Evolutionary conservation across 2,797 vertebrate genomes (phyloP), one percentile per base, ranked within the genome.

Genomic region (Sebastes aleutianus): DNA sequence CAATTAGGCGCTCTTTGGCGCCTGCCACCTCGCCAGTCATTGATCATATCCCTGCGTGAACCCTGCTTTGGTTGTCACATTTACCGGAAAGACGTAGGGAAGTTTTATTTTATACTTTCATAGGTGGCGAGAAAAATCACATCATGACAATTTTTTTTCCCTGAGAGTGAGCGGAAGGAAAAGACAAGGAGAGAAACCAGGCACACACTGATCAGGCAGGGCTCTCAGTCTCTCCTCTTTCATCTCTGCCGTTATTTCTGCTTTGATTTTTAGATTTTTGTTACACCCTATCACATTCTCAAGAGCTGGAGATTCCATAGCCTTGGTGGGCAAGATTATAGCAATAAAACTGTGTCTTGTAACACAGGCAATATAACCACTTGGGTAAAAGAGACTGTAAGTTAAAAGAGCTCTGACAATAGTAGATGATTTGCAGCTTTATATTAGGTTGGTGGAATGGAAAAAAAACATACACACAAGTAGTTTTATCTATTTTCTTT

Each of bases 231-330:
- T 86, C 76, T 76, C 54, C 77, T 87, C 91, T 92, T 93, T 92
- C 87, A 94, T 94, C 92, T 94, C 83, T 43, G 87, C 81, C 76
- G 92, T 92, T 91, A 86, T 86, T 85, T 85, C 79, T 71, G 80
- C 93, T 95, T 95, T 95, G 93, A 94, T 94, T 94, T 53, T 93
- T 70, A 88, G 90, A 91, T 92, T 95, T 91, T 24, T 75, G 80
- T 65, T 91, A 88, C 85, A 87, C 61, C 75, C 85, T 87, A 80
- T 87, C 85, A 84, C 83, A 78, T 85, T 89, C 83, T 90, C 61
- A 83, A 87, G 80, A 80, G 89, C 83, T 70, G 39, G 65, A 86
- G 76, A 83, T 85, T 84, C 74, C 31, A 59, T 32, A 78, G 85
- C 78, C 80, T 66, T 70, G 74, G 64, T 82, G 83, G 85, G 75